These are phyloP conservation scores for Esox masquinongy DNA, from an alignment of 2,797 vertebrate species.

Conservation along the genomic window DNA sequence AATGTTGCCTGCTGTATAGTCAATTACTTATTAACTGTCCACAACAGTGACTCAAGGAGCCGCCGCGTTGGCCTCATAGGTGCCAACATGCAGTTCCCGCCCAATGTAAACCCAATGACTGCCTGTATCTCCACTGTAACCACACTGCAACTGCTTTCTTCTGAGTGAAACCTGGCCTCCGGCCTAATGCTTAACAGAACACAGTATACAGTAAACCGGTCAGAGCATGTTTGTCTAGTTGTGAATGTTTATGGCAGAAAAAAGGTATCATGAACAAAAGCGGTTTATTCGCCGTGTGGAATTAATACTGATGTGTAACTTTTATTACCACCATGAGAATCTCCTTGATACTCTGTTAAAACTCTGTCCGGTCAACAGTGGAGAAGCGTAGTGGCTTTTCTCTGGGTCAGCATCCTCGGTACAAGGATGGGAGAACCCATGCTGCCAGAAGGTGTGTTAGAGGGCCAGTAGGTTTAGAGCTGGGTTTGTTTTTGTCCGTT, in stretches of 20 bases:
- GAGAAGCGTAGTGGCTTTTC: no score
- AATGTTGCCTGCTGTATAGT: slow-evolving; percentile 47
- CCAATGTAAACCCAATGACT: slow-evolving; percentile 17
- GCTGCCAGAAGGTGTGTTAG: no score
- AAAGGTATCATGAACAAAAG: no score
- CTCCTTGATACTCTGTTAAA: no score
- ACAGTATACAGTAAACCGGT: background rate
- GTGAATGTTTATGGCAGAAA: background rate
- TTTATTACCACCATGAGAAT: no score
- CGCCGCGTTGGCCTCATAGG: background rate
- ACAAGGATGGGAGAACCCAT: no score
- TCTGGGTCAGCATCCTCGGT: no score
- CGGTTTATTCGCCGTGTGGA: no score
- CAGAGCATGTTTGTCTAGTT: background rate
- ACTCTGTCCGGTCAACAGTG: no score
- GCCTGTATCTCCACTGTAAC: background rate
- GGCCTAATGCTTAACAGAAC: slow-evolving; percentile 2
- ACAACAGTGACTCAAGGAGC: slow-evolving; percentile 36
- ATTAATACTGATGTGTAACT: no score
- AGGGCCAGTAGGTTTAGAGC: no score
- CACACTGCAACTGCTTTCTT: slow-evolving; percentile 1
- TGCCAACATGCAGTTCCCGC: background rate
- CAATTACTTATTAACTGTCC: slow-evolving; percentile 51
- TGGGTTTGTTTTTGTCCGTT: no score
- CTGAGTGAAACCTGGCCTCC: background rate